Percentiles rank a stretch among this genome's conserved stretches.
Evolutionary conservation across 1,140 invertebrate species (phyloP).

Genomic region (Cyclina sinensis): DNA sequence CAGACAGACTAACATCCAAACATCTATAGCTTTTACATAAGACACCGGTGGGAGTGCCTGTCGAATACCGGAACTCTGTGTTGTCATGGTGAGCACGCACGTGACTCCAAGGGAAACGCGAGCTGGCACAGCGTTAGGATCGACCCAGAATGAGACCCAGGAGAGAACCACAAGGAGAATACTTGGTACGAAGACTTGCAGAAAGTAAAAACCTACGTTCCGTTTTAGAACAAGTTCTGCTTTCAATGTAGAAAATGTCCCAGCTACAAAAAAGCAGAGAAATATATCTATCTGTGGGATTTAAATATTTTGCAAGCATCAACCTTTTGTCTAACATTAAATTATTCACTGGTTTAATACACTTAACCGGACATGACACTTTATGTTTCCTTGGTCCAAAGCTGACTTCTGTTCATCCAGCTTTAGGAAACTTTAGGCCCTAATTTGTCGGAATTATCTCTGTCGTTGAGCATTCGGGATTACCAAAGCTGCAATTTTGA

Average conservation of each 20-base stretch:
- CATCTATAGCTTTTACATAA: slow-evolving; percentile 91
- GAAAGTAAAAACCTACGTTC: slow-evolving; percentile 93
- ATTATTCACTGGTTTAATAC: too few relatives aligned
- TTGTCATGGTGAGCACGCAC: slow-evolving; percentile 78
- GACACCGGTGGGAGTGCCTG: slow-evolving; percentile 73
- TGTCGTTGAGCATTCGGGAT: too few relatives aligned
- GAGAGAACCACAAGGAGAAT: slow-evolving; percentile 97
- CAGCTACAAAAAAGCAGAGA: slow-evolving; percentile 55
- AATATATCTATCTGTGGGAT: too few relatives aligned
- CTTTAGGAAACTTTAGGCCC: too few relatives aligned
- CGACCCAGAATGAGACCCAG: slow-evolving; percentile 98
- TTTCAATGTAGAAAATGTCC: slow-evolving; percentile 71
- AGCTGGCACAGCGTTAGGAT: slow-evolving; percentile 89
- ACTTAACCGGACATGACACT: too few relatives aligned
- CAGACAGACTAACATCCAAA: slow-evolving; percentile 96
- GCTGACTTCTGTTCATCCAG: too few relatives aligned
- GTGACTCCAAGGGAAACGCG: slow-evolving; percentile 88
- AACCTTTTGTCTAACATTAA: too few relatives aligned
- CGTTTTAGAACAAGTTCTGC: slow-evolving; percentile 69
- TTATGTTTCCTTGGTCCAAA: too few relatives aligned
- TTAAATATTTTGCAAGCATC: too few relatives aligned
- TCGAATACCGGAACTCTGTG: slow-evolving; percentile 68
- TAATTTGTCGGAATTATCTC: too few relatives aligned
- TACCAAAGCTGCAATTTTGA: too few relatives aligned
- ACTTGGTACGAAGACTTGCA: slow-evolving; percentile 96